Evolutionary conservation across 2,113 vertebrate genomes (phyloP).

Genomic region (Todiramphus chloris): DNA sequence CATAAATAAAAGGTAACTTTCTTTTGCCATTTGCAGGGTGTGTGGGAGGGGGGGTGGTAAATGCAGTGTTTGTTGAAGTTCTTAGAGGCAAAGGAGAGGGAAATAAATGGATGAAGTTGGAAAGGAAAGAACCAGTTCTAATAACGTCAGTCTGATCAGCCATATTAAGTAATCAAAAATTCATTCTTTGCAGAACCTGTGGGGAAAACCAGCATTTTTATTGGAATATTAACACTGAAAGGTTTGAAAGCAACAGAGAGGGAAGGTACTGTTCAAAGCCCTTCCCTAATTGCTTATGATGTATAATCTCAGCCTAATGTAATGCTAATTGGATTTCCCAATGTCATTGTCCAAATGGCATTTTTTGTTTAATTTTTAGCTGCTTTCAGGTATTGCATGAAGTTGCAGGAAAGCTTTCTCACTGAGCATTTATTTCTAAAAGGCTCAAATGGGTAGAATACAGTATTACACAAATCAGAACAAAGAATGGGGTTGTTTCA

Average conservation of each 20-base stretch:
- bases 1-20: slow-evolving; percentile 72
- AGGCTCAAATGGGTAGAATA: accelerated
- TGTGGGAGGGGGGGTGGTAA: not conserved
- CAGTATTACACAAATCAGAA: not conserved
- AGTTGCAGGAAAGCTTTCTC: not conserved
- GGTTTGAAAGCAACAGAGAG: not conserved
- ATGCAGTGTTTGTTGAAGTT: slow-evolving; percentile 36
- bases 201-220: not conserved
- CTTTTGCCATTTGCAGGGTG: slow-evolving; percentile 37
- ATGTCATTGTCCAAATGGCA: not conserved
- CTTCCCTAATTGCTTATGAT: not conserved
- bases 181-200: not conserved
- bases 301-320: slow-evolving; percentile 4
- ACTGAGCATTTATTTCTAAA: not conserved
- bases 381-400: not conserved
- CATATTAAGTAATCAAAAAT: slow-evolving; percentile 20
- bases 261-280: not conserved
- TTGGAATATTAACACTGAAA: not conserved
- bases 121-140: not conserved
- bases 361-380: not conserved
- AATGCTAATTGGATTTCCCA: not conserved
- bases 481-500: not conserved
- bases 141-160: slow-evolving; percentile 4
- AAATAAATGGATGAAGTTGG: not conserved
- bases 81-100: not conserved